These are phyloP conservation scores for Troides aeacus DNA, from an alignment of 2,888 invertebrate genomes.

Conservation along the genomic window DNA sequence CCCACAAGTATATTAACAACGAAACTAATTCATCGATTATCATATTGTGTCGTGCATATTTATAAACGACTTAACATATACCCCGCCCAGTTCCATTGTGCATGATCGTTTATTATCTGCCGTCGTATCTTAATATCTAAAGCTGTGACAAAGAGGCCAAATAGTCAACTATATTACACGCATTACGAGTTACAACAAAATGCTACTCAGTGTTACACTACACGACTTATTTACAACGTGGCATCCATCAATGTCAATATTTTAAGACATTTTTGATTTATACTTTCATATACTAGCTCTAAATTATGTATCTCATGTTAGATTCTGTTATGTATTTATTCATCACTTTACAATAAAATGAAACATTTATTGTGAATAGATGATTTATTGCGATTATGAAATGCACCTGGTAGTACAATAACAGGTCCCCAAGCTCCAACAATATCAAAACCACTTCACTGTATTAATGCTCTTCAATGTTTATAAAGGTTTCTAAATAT, in stretches of 20 bases:
- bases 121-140: conserved; percentile 43
- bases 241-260: conserved; percentile 24
- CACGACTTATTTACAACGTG: conserved; percentile 10
- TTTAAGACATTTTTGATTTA: conserved; percentile 17
- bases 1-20: neutral
- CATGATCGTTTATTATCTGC: conserved; percentile 44
- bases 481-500: neutral
- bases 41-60: conserved; percentile 19
- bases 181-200: conserved; percentile 38
- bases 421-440: neutral
- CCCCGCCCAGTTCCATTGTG: conserved; percentile 56
- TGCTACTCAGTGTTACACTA: conserved; percentile 25
- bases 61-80: conserved; percentile 40
- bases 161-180: conserved; percentile 38
- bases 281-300: conserved; percentile 1
- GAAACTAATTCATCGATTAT: conserved; percentile 39
- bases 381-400: neutral
- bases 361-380: neutral
- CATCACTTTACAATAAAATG: neutral
- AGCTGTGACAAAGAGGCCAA: conserved; percentile 39
- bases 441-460: neutral
- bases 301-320: neutral
- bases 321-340: neutral
- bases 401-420: neutral
- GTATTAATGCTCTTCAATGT: neutral